Conservation (phyloP, 1,140 invertebrate genomes). For the Phortica variegata region DNA sequence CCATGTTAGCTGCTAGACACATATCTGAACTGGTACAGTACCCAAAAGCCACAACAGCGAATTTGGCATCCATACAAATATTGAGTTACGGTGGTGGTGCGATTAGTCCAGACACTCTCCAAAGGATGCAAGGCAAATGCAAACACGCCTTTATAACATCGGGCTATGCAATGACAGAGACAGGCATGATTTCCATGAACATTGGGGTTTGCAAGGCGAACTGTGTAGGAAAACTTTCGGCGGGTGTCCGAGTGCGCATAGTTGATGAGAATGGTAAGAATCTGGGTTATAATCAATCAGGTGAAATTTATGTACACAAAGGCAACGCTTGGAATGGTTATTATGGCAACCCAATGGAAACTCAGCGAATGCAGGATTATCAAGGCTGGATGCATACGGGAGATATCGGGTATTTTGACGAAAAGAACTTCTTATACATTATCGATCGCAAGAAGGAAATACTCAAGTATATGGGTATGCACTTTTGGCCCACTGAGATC, state of each 20-base stretch:
- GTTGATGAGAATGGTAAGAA: conserved; percentile 29
- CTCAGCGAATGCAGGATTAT: conserved; percentile 59
- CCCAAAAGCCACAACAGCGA: conserved; percentile 17
- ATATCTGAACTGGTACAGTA: conserved; percentile 19
- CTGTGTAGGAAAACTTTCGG: conserved; percentile 20
- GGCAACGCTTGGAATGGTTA: conserved; percentile 43
- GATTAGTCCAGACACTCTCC: conserved; percentile 13
- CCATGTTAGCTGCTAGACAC: conserved; percentile 24
- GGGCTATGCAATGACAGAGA: conserved; percentile 28
- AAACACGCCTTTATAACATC: conserved; percentile 15
- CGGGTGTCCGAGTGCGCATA: conserved; percentile 40
- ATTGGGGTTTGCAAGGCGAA: conserved; percentile 17
- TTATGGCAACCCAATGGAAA: conserved; percentile 61
- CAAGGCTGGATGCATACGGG: conserved; percentile 69
- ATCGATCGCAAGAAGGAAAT: conserved; percentile 65
- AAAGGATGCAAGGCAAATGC: conserved; percentile 14
- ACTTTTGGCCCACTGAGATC: conserved; percentile 29
- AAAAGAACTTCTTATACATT: conserved; percentile 58
- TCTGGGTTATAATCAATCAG: conserved; percentile 39
- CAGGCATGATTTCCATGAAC: conserved; percentile 16
- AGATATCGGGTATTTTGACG: conserved; percentile 63
- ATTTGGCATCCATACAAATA: conserved; percentile 10
- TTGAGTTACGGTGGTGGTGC: conserved; percentile 19
- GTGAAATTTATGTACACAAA: conserved; percentile 52
- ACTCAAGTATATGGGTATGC: conserved; percentile 43